These are phyloP conservation scores for Dipus sagitta DNA, from an alignment of 2,797 vertebrate genomes.

Conservation along the genomic window DNA sequence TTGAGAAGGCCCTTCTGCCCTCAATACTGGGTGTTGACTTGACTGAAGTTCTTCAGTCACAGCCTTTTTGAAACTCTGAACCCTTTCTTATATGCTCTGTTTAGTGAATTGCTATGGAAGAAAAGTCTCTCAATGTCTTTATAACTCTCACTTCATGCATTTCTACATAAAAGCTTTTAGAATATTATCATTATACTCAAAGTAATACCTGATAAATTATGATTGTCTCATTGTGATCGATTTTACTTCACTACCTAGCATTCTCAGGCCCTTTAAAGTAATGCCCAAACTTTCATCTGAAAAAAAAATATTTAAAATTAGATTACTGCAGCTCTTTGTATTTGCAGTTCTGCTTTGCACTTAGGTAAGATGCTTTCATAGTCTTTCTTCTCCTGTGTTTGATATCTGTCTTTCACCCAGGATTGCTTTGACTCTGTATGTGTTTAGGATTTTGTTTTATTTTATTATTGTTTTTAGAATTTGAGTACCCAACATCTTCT, in stretches of 20 bases:
- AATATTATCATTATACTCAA: slow-evolving; percentile 13
- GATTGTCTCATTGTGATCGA: background rate
- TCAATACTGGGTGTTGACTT: slow-evolving; percentile 37
- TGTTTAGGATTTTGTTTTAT: background rate
- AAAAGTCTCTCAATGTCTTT: background rate
- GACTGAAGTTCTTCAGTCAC: slow-evolving; percentile 1
- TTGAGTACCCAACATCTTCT: background rate
- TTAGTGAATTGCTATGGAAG: background rate
- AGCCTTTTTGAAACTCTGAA: background rate
- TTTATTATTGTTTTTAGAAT: background rate
- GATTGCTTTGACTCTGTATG: background rate
- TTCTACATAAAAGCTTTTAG: background rate
- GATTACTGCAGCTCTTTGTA: background rate
- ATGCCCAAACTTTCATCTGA: slow-evolving; percentile 25
- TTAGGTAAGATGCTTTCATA: background rate
- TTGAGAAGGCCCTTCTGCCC: slow-evolving; percentile 15
- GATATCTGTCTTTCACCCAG: background rate
- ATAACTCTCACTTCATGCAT: background rate
- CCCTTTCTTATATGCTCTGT: background rate
- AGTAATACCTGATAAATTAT: background rate
- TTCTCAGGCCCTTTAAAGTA: background rate
- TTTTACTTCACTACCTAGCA: background rate
- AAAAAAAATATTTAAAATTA: background rate
- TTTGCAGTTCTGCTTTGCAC: background rate
- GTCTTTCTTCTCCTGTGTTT: background rate